Evolutionary conservation across 1,140 invertebrate genomes (phyloP).

Genomic region (Phymorhynchus buccinoides): DNA sequence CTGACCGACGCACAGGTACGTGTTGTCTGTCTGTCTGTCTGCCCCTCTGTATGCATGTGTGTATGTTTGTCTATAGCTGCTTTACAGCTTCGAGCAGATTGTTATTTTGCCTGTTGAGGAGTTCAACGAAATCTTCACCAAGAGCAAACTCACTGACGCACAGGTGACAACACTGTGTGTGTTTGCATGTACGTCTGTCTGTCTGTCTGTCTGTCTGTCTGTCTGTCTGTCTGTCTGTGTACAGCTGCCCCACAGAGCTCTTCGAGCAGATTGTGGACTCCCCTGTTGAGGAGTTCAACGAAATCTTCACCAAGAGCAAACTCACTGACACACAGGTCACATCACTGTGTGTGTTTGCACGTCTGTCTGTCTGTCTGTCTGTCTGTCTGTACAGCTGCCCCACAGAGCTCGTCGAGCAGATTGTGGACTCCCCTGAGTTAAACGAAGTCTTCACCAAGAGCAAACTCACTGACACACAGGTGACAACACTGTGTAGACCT

Average conservation of each 20-base stretch:
- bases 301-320: slow-evolving; percentile 94
- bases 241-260: slow-evolving; percentile 85
- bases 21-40: background rate
- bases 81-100: slow-evolving; percentile 90
- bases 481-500: background rate
- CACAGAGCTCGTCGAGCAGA: slow-evolving; percentile 90
- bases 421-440: slow-evolving; percentile 96
- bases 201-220: too few species aligned
- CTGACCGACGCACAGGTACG: slow-evolving; percentile 87
- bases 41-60: too few species aligned
- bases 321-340: slow-evolving; percentile 95
- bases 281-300: slow-evolving; percentile 99
- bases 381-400: too few species aligned
- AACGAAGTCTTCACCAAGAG: slow-evolving; percentile 97
- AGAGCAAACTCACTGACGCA: slow-evolving; percentile 94
- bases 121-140: slow-evolving; percentile 96
- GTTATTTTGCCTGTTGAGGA: too few species aligned
- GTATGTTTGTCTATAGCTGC: slow-evolving; percentile 84
- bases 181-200: too few species aligned
- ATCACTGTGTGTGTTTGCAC: too few species aligned
- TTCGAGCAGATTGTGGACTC: slow-evolving; percentile 95
- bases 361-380: too few species aligned
- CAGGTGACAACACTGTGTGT: too few species aligned
- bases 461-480: slow-evolving; percentile 92
- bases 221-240: too few species aligned